These are phyloP conservation scores for Sturmia bella DNA, from an alignment of 2,888 invertebrate genomes.

Conservation along the genomic window DNA sequence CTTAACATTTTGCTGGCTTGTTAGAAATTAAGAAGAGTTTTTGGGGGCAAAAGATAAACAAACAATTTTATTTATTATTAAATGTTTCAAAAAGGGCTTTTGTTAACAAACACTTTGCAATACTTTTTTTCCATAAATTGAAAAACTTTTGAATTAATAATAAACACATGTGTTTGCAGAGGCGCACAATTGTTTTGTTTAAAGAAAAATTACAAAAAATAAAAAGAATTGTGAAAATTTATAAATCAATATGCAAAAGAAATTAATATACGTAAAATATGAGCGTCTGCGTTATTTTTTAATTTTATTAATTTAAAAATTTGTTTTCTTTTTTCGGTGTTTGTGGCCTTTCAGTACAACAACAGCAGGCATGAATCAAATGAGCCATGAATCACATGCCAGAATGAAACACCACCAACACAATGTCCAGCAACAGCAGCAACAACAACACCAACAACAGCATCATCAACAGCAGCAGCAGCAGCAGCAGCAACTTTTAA, in stretches of 20 bases:
- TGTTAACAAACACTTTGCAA: slow-evolving; percentile 54
- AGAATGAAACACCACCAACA: slow-evolving; percentile 79
- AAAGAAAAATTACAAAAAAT: slow-evolving; percentile 39
- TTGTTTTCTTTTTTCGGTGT: background rate
- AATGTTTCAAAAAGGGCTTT: slow-evolving; percentile 61
- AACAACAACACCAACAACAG: slow-evolving; percentile 73
- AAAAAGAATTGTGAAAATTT: slow-evolving; percentile 42
- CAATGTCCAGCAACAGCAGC: slow-evolving; percentile 71
- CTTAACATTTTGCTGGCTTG: slow-evolving; percentile 7
- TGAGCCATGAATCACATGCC: slow-evolving; percentile 80
- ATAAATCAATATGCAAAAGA: slow-evolving; percentile 64
- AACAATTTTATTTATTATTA: slow-evolving; percentile 21
- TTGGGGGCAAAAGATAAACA: slow-evolving; percentile 59
- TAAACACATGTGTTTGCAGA: slow-evolving; percentile 51
- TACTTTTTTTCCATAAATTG: slow-evolving; percentile 41
- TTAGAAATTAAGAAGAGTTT: slow-evolving; percentile 49
- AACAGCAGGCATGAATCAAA: slow-evolving; percentile 77
- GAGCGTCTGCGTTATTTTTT: slow-evolving; percentile 21
- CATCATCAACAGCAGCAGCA: slow-evolving; percentile 67
- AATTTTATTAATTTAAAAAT: background rate
- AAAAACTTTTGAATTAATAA: slow-evolving; percentile 33
- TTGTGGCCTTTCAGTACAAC: slow-evolving; percentile 71
- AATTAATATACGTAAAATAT: slow-evolving; percentile 48
- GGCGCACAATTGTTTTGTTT: slow-evolving; percentile 60
- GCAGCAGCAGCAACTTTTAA: slow-evolving; percentile 71